These are phyloP conservation scores for Zaprionus lineosus DNA, from an alignment of 2,888 invertebrate species.

Conservation along the genomic window DNA sequence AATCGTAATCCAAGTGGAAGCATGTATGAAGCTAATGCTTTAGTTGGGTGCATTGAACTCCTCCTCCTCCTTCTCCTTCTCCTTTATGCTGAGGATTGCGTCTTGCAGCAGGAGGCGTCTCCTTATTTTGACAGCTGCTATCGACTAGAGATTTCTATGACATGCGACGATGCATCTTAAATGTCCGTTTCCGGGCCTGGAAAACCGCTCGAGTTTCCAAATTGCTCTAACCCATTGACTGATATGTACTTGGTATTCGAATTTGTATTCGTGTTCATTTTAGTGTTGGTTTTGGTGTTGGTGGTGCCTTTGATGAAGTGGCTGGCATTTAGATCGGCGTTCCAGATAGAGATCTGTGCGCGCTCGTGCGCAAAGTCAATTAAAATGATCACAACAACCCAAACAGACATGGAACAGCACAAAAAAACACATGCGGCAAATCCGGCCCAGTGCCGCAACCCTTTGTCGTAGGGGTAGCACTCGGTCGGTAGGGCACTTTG, in stretches of 20 bases:
- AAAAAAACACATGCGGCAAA: conserved; percentile 4
- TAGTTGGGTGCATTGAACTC: conserved; percentile 60
- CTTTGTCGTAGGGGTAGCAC: conserved; percentile 42
- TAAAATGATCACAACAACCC: conserved; percentile 74
- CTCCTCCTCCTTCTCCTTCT: background rate
- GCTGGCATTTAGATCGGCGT: conserved; percentile 26
- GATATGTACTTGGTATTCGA: conserved; percentile 5
- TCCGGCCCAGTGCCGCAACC: conserved; percentile 34
- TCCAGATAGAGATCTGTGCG: conserved; percentile 47
- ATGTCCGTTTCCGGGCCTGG: conserved; percentile 50
- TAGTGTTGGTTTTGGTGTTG: background rate
- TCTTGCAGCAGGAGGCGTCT: conserved; percentile 52
- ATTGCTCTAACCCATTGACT: conserved; percentile 36
- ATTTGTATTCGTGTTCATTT: too few species aligned
- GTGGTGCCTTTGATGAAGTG: conserved; percentile 33
- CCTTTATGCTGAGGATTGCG: conserved; percentile 1
- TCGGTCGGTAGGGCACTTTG: background rate
- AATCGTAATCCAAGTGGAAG: conserved; percentile 9
- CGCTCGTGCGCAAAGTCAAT: conserved; percentile 78
- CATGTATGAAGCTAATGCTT: conserved; percentile 27
- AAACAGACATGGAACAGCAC: conserved; percentile 32
- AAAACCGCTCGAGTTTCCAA: conserved; percentile 30
- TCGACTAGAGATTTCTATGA: conserved; percentile 41
- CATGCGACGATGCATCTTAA: conserved; percentile 41
- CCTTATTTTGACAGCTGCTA: conserved; percentile 69